These are phyloP conservation scores for Salvator merianae DNA, from an alignment of 2,113 vertebrate genomes.

Conservation along the genomic window DNA sequence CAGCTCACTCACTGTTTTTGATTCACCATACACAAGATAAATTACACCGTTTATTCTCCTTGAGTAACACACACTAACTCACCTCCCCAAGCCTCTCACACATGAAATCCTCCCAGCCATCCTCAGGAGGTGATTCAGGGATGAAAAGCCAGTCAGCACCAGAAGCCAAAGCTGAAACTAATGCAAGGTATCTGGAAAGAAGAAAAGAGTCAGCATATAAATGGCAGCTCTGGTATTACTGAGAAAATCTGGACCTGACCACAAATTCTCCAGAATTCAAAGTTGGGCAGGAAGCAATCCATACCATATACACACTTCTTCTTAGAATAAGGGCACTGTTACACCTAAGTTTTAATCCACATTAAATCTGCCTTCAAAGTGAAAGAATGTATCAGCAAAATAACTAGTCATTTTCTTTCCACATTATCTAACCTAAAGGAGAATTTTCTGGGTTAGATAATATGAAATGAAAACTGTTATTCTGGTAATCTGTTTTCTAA, in stretches of 20 bases:
- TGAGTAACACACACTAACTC: constrained; percentile 28
- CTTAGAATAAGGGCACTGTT: not conserved
- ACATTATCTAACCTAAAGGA: no score
- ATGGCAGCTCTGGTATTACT: rapidly evolving
- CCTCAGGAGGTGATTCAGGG: constrained; percentile 87
- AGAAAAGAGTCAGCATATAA: rapidly evolving
- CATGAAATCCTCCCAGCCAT: constrained; percentile 92
- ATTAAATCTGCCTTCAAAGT: no score
- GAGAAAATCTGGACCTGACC: not conserved
- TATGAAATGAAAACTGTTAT: no score
- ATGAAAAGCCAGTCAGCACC: constrained; percentile 97
- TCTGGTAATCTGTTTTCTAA: no score
- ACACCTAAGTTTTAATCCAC: no score
- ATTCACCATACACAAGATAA: not conserved
- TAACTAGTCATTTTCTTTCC: no score
- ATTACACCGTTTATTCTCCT: not conserved
- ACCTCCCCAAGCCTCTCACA: constrained; percentile 87
- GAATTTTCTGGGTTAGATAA: no score
- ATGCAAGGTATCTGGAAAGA: constrained; percentile 78
- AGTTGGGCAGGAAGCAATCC: no score
- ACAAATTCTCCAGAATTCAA: not conserved
- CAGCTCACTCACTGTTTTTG: not conserved
- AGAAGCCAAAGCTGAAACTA: constrained; percentile 91
- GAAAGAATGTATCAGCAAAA: no score
- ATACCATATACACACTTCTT: no score